These are phyloP conservation scores for Hyphantria cunea DNA, from an alignment of 1,140 invertebrate species.

Conservation along the genomic window DNA sequence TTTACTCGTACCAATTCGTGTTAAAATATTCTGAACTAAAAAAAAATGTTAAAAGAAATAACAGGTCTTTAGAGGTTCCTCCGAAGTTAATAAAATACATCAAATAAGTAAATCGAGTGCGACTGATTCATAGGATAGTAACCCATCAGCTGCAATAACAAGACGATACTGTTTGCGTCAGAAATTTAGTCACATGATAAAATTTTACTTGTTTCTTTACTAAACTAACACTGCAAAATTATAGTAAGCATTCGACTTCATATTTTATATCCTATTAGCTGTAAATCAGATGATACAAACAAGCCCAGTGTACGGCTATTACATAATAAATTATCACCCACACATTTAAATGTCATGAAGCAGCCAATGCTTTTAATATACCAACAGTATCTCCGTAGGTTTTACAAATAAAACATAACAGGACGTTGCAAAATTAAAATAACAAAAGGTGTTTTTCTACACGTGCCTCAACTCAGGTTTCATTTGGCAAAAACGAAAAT, in stretches of 20 bases:
- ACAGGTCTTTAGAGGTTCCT: conserved; percentile 7
- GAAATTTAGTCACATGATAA: too few relatives aligned
- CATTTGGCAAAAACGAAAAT: conserved; percentile 55
- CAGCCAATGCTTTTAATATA: too few relatives aligned
- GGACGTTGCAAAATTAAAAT: conserved; percentile 53
- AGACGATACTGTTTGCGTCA: conserved; percentile 20
- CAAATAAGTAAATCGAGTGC: conserved; percentile 12
- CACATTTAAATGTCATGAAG: not conserved
- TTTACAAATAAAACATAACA: conserved; percentile 14
- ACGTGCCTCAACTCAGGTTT: conserved; percentile 70
- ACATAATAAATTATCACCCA: conserved; percentile 15
- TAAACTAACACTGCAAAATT: conserved; percentile 15
- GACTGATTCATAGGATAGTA: conserved; percentile 3
- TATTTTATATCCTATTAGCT: conserved; percentile 7
- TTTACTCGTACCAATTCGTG: too few relatives aligned
- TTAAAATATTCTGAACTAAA: too few relatives aligned
- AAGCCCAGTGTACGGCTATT: conserved; percentile 9
- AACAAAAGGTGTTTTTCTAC: conserved; percentile 63
- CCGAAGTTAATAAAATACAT: conserved; percentile 6
- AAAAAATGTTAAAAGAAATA: not conserved
- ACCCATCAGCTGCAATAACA: conserved; percentile 18
- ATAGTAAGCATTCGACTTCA: conserved; percentile 9
- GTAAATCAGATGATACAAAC: conserved; percentile 9
- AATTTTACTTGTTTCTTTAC: conserved; percentile 10
- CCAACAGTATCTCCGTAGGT: conserved; percentile 7